Evolutionary conservation across 2,113 vertebrate species (phyloP).

Genomic region (Peromyscus polionotus): DNA sequence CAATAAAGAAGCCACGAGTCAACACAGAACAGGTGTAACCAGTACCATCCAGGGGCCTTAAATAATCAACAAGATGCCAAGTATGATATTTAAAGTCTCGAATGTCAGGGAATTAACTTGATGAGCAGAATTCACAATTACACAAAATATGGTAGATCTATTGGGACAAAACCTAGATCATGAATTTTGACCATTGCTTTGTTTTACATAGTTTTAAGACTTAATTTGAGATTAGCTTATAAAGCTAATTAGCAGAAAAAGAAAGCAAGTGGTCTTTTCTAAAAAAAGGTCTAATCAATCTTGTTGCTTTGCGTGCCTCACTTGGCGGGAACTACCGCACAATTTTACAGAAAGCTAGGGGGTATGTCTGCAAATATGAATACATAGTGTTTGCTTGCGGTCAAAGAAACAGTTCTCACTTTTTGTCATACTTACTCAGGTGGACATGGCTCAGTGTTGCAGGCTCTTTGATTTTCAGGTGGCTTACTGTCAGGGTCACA

Average conservation of each 20-base stretch:
- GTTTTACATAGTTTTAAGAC: conserved; percentile 20
- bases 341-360: neutral
- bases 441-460: conserved; percentile 97
- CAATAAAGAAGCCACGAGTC: conserved; percentile 35
- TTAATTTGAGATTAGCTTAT: conserved; percentile 44
- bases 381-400: conserved; percentile 1
- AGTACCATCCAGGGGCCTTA: conserved; percentile 42
- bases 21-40: conserved; percentile 58
- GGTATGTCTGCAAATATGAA: conserved; percentile 36
- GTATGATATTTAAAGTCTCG: conserved; percentile 29
- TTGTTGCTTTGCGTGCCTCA: neutral
- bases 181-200: conserved; percentile 22
- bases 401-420: conserved; percentile 24
- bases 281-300: neutral
- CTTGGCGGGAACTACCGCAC: neutral
- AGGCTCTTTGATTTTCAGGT: conserved; percentile 96
- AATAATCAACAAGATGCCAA: conserved; percentile 32
- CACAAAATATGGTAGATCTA: conserved; percentile 24
- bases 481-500: conserved; percentile 96
- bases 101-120: conserved; percentile 23
- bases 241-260: conserved; percentile 48
- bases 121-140: conserved; percentile 19
- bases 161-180: neutral
- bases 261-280: conserved; percentile 10
- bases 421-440: conserved; percentile 94